These are phyloP conservation scores for Drosophila yooni DNA, from an alignment of 2,888 invertebrate genomes.

Conservation along the genomic window DNA sequence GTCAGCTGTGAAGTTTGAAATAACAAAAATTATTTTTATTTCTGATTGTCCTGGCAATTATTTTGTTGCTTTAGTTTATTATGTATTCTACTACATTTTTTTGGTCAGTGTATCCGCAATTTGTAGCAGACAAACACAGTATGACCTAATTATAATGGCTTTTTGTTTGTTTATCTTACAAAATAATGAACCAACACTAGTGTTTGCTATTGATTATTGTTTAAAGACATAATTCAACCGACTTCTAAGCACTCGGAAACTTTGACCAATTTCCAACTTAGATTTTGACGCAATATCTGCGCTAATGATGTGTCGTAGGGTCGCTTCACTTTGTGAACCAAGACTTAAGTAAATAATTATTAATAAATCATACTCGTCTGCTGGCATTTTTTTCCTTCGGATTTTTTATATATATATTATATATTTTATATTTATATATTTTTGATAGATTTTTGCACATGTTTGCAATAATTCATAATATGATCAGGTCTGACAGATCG, in stretches of 20 bases:
- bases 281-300: background rate
- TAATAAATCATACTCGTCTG: slow-evolving; percentile 66
- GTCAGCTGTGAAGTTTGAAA: too few relatives aligned
- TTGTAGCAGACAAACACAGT: slow-evolving; percentile 21
- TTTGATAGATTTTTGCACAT: slow-evolving; percentile 74
- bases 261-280: background rate
- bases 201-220: background rate
- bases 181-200: background rate
- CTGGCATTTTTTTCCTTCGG: slow-evolving; percentile 50
- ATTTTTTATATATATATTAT: slow-evolving; percentile 56
- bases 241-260: background rate
- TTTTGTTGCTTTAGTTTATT: background rate
- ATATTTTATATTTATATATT: slow-evolving; percentile 30
- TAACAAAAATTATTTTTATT: background rate
- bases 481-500: slow-evolving; percentile 54
- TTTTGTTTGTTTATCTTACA: background rate
- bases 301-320: slow-evolving; percentile 3
- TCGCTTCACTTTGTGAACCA: slow-evolving; percentile 32
- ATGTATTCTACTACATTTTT: background rate
- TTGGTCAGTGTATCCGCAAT: background rate
- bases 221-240: background rate
- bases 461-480: slow-evolving; percentile 68
- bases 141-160: background rate
- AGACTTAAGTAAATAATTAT: slow-evolving; percentile 31
- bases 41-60: background rate